These are phyloP conservation scores for Amphipoea oculea DNA, from an alignment of 2,888 invertebrate genomes.

Conservation along the genomic window DNA sequence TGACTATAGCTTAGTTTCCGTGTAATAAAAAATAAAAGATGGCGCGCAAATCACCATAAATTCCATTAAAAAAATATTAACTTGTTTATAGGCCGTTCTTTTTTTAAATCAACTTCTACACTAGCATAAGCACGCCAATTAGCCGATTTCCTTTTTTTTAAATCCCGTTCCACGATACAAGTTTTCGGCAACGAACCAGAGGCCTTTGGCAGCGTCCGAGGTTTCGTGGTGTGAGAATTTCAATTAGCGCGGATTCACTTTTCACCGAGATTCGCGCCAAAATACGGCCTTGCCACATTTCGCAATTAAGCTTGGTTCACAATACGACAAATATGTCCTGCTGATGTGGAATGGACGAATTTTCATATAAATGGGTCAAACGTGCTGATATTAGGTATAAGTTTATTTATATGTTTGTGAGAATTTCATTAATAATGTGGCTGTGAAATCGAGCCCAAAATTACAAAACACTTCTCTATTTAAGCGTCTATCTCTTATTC, in stretches of 20 bases:
- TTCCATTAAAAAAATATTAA: neutral
- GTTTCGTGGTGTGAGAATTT: constrained; percentile 69
- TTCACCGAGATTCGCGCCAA: constrained; percentile 66
- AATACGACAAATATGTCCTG: constrained; percentile 45
- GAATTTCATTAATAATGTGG: neutral
- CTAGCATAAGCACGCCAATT: constrained; percentile 49
- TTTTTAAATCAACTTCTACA: constrained; percentile 38
- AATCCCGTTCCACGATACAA: constrained; percentile 42
- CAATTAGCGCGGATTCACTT: constrained; percentile 72
- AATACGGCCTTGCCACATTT: constrained; percentile 61
- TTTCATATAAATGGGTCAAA: constrained; percentile 21
- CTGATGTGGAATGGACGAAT: constrained; percentile 18
- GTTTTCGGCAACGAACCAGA: constrained; percentile 49
- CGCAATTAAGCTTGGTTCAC: constrained; percentile 61
- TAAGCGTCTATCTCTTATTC: constrained; percentile 11
- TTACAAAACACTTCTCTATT: constrained; percentile 9
- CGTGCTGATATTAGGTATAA: constrained; percentile 3
- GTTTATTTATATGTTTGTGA: constrained; percentile 10
- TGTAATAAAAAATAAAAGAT: constrained; percentile 8
- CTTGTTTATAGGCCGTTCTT: neutral
- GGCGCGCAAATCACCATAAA: neutral
- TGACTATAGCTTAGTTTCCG: neutral
- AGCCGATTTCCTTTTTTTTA: constrained; percentile 43
- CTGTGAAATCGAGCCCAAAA: neutral
- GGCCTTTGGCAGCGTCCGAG: constrained; percentile 65